These are phyloP conservation scores for Autographa pulchrina DNA, from an alignment of 2,888 invertebrate genomes.

Conservation along the genomic window DNA sequence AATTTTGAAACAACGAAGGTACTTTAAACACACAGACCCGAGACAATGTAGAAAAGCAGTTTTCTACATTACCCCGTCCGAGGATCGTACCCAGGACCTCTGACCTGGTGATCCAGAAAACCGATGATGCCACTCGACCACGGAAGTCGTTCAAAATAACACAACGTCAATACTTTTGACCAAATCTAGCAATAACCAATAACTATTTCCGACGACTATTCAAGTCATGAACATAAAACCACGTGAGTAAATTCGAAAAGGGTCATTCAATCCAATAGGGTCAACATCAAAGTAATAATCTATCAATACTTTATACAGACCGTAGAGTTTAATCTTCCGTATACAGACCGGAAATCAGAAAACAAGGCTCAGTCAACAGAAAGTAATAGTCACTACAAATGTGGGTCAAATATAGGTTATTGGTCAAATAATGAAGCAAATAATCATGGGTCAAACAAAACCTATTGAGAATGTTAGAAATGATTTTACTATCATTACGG, in stretches of 20 bases:
- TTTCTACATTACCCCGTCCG: too few relatives aligned
- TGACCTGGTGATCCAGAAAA: too few relatives aligned
- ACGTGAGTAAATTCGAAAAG: not conserved
- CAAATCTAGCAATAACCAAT: too few relatives aligned
- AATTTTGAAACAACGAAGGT: too few relatives aligned
- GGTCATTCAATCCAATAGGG: not conserved
- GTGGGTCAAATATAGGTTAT: not conserved
- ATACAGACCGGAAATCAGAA: not conserved
- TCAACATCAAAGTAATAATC: not conserved
- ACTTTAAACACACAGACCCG: too few relatives aligned
- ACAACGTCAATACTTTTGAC: too few relatives aligned
- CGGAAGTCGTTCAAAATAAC: too few relatives aligned
- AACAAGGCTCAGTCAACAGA: not conserved
- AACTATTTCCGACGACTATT: not conserved
- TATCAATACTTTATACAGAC: constrained; percentile 1
- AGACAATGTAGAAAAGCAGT: too few relatives aligned
- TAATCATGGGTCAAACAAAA: not conserved
- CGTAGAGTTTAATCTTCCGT: not conserved
- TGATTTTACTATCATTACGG: not conserved
- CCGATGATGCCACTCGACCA: too few relatives aligned
- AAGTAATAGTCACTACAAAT: not conserved
- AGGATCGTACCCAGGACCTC: too few relatives aligned
- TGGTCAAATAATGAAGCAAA: not conserved
- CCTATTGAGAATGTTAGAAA: not conserved
- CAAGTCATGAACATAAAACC: not conserved